These are phyloP conservation scores for Zosterops lateralis DNA, from an alignment of 2,113 vertebrate genomes.

Conservation along the genomic window DNA sequence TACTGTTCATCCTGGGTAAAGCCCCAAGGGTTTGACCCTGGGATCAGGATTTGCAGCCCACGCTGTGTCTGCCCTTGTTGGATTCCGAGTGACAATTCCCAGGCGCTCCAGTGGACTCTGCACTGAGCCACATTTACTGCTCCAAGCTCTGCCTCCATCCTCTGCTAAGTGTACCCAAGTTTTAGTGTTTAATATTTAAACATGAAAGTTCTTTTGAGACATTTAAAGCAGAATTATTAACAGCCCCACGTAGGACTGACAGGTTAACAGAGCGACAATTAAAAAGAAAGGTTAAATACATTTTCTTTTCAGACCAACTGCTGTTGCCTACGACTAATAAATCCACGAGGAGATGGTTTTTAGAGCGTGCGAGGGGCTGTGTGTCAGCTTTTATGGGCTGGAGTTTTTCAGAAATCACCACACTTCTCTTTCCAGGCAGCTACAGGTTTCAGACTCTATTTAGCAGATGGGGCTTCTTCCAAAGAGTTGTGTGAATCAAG, in stretches of 20 bases:
- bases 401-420: conserved; percentile 22
- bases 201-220: conserved; percentile 53
- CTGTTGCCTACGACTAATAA: conserved; percentile 67
- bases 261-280: conserved; percentile 62
- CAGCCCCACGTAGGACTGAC: conserved; percentile 49
- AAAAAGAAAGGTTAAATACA: conserved; percentile 70
- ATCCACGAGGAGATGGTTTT: conserved; percentile 47
- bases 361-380: conserved; percentile 9
- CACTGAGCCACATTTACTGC: not conserved
- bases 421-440: conserved; percentile 24
- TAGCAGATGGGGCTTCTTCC: not conserved
- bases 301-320: conserved; percentile 63
- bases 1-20: not conserved
- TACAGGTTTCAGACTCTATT: conserved; percentile 36
- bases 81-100: not conserved
- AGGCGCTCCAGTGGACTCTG: not conserved
- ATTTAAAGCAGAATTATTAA: conserved; percentile 42
- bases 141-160: not conserved
- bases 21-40: not conserved
- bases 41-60: not conserved
- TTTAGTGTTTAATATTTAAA: conserved; percentile 51
- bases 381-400: conserved; percentile 43
- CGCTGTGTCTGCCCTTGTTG: not conserved
- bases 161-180: not conserved
- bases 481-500: not conserved